Conservation (phyloP, 2,113 vertebrate species). For the Engraulis encrasicolus region DNA sequence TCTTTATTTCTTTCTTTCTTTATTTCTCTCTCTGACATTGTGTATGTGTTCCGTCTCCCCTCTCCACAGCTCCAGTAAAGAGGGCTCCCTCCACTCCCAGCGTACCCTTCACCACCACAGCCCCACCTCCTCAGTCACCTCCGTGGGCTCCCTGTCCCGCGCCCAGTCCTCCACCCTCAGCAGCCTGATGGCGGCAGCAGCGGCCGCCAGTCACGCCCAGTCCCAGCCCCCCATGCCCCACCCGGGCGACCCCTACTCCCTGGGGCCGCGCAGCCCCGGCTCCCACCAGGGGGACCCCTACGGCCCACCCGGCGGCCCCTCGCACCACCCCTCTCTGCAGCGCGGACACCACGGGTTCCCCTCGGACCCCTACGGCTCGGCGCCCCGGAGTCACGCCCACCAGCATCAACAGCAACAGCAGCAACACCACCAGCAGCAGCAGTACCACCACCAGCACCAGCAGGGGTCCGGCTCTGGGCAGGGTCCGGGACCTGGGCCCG, state of each 20-base stretch:
- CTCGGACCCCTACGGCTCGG: constrained; percentile 79
- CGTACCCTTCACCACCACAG: constrained; percentile 89
- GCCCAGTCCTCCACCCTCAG: constrained; percentile 87
- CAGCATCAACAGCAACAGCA: constrained; percentile 74
- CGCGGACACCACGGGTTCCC: constrained; percentile 77
- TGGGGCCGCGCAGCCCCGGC: constrained; percentile 69
- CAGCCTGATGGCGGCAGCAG: constrained; percentile 78
- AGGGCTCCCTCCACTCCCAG: constrained; percentile 80
- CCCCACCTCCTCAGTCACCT: constrained; percentile 93
- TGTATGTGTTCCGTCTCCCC: constrained; percentile 45
- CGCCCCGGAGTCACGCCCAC: constrained; percentile 83
- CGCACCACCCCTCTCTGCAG: constrained; percentile 66
- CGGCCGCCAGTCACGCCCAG: constrained; percentile 67
- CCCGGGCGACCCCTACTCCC: constrained; percentile 64
- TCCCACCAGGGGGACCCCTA: constrained; percentile 76
- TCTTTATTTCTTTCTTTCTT: no score
- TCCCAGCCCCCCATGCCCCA: constrained; percentile 70
- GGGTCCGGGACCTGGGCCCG: neutral
- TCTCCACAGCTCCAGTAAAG: constrained; percentile 87
- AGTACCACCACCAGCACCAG: constrained; percentile 53
- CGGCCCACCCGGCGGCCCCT: constrained; percentile 60
- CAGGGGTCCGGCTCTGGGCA: constrained; percentile 54
- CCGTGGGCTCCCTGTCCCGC: constrained; percentile 88
- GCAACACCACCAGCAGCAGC: constrained; percentile 60
- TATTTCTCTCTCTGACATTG: no score